Evolutionary conservation across 2,113 vertebrate species (phyloP).

Genomic region (Myocastor coypus): DNA sequence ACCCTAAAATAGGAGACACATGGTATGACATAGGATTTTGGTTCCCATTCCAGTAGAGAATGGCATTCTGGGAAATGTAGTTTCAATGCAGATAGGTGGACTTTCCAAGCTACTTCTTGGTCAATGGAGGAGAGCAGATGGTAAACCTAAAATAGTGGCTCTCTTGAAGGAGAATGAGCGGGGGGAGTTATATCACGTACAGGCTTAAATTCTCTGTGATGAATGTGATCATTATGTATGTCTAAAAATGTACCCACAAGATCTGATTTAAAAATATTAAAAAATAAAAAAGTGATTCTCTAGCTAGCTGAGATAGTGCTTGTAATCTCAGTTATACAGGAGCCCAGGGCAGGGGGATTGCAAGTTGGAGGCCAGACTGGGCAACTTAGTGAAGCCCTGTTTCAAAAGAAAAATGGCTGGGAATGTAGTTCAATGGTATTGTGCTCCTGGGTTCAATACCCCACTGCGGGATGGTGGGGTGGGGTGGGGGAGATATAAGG

Average conservation of each 20-base stretch:
- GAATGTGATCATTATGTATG: background rate
- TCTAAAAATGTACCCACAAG: background rate
- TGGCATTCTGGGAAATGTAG: conserved; percentile 79
- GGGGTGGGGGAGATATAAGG: background rate
- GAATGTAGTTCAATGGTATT: background rate
- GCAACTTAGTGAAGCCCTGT: background rate
- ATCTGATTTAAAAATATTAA: background rate
- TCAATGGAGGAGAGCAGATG: background rate
- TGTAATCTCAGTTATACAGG: background rate
- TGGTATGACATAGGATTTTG: conserved; percentile 68
- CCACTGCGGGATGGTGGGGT: no score
- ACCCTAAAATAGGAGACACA: conserved; percentile 77
- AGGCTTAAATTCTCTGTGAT: background rate
- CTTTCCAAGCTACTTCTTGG: background rate
- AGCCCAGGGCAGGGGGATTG: background rate
- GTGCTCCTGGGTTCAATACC: background rate
- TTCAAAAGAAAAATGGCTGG: background rate
- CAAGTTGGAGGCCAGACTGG: background rate
- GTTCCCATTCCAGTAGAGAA: conserved; percentile 57
- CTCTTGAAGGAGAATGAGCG: background rate
- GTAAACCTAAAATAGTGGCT: background rate
- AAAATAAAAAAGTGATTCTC: background rate
- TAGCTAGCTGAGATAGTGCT: background rate
- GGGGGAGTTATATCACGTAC: background rate
- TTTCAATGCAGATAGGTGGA: conserved; percentile 29